Evolutionary conservation across 2,888 invertebrate species (phyloP).

Genomic region (Saturnia japonica): DNA sequence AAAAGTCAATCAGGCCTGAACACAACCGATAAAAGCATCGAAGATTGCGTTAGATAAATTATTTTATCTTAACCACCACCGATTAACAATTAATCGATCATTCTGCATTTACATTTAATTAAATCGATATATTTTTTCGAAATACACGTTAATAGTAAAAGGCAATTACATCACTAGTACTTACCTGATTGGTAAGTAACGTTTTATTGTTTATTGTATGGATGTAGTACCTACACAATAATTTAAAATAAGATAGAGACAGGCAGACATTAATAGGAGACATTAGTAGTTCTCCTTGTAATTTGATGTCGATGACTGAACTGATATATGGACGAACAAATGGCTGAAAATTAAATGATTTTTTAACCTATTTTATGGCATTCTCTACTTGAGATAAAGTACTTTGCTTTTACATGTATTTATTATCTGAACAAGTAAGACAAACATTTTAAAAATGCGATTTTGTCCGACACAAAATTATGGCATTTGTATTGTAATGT

Average conservation of each 20-base stretch:
- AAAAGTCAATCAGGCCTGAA: slow-evolving; percentile 37
- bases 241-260: not conserved
- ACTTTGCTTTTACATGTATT: not conserved
- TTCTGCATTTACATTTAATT: slow-evolving; percentile 5
- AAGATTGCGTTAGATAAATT: slow-evolving; percentile 31
- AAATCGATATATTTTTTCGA: not conserved
- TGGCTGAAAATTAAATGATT: no score
- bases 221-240: no score
- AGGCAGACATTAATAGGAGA: no score
- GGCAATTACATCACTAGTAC: not conserved
- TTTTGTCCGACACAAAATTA: not conserved
- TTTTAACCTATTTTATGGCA: not conserved
- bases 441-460: not conserved
- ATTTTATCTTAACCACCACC: slow-evolving; percentile 25
- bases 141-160: not conserved
- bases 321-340: not conserved
- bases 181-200: not conserved
- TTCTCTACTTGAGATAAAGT: not conserved
- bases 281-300: not conserved
- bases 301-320: not conserved
- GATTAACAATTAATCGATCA: slow-evolving; percentile 22
- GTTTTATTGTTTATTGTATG: not conserved
- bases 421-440: not conserved
- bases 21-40: slow-evolving; percentile 30
- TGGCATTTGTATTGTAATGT: not conserved